Evolutionary conservation across 1,140 invertebrate species (phyloP).

Genomic region (Nasonia vitripennis): DNA sequence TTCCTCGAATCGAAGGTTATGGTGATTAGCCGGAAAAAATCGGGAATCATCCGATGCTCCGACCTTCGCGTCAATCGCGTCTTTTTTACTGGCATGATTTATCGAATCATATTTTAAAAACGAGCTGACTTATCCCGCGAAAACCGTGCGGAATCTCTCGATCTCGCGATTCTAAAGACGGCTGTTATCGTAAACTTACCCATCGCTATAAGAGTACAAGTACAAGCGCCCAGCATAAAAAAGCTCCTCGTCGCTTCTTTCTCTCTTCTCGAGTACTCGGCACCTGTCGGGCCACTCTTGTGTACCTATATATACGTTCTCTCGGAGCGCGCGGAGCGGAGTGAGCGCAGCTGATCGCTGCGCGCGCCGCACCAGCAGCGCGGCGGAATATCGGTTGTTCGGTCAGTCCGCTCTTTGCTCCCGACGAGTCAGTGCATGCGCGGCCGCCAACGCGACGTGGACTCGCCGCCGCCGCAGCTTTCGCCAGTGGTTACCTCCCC

Average conservation of each 20-base stretch:
- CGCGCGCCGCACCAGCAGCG: conserved; percentile 20
- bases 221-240: not conserved
- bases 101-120: no score
- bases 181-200: not conserved
- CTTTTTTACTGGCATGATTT: no score
- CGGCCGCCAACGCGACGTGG: conserved; percentile 7
- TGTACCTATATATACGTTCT: not conserved
- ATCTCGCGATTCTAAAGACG: no score
- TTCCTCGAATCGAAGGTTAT: not conserved
- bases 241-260: not conserved
- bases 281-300: not conserved
- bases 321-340: not conserved
- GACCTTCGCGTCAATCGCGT: no score
- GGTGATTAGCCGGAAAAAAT: not conserved
- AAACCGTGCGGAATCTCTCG: no score
- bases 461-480: not conserved
- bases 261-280: not conserved
- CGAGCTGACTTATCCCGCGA: no score
- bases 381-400: not conserved
- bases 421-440: conserved; percentile 33
- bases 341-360: not conserved
- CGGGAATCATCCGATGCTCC: no score
- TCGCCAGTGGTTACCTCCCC: not conserved
- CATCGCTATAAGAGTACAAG: no score
- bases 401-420: not conserved